Conservation (phyloP, 2,888 invertebrate genomes). For the Eugnorisma glareosa region DNA sequence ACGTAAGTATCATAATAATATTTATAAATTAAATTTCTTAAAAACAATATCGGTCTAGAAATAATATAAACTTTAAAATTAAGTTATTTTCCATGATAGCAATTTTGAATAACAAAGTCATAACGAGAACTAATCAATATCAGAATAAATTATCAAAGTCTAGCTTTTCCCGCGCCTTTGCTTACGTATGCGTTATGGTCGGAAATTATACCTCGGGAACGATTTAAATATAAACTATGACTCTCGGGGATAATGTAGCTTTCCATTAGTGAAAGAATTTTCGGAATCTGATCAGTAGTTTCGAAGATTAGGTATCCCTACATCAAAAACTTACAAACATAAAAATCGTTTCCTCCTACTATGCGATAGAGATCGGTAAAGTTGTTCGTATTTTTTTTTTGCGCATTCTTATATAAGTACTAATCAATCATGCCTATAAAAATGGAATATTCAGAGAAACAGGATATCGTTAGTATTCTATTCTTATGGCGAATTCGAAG, state of each 20-base stretch:
- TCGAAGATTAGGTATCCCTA: neutral
- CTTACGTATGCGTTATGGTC: neutral
- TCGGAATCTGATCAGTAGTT: neutral
- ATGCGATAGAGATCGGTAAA: neutral
- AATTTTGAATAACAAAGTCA: slow-evolving; percentile 11
- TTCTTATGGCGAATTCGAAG: neutral
- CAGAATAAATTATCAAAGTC: neutral
- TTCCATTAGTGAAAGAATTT: neutral
- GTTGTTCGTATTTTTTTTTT: neutral
- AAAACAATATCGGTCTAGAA: neutral
- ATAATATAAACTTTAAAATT: neutral
- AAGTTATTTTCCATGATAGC: slow-evolving; percentile 27
- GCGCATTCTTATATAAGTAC: neutral
- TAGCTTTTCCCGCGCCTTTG: neutral
- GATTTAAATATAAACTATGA: neutral
- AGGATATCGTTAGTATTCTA: neutral
- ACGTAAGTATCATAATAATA: neutral
- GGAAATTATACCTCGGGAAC: neutral
- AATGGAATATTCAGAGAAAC: neutral
- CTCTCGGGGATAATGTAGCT: neutral
- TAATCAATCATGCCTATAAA: neutral
- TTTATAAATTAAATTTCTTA: neutral
- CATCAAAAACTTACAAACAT: neutral
- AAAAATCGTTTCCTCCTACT: neutral
- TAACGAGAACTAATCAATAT: neutral